Percentiles rank a stretch among this genome's conserved stretches.
Conservation (phyloP, 2,797 vertebrate genomes). For the Pelodytes ibericus region DNA sequence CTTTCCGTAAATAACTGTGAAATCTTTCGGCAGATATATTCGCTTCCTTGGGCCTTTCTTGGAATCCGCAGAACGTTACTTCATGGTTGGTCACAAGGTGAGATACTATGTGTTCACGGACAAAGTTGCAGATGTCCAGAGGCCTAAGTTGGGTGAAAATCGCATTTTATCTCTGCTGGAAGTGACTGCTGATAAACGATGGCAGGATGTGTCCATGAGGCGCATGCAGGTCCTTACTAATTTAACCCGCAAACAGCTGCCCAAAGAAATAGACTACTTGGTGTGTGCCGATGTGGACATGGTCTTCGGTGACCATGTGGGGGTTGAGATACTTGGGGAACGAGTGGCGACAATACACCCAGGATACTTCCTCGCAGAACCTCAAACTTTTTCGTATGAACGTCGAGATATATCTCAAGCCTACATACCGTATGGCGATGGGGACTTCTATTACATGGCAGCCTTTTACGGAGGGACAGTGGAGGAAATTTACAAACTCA, state of each 20-base stretch:
- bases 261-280: slow-evolving; percentile 70
- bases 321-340: slow-evolving; percentile 74
- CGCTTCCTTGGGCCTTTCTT: slow-evolving; percentile 70
- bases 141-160: slow-evolving; percentile 62
- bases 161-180: slow-evolving; percentile 68
- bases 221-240: slow-evolving; percentile 69
- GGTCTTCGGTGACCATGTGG: slow-evolving; percentile 73
- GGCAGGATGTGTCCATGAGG: slow-evolving; percentile 65
- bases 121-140: slow-evolving; percentile 63
- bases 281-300: slow-evolving; percentile 75
- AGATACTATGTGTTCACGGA: slow-evolving; percentile 81
- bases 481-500: slow-evolving; percentile 67
- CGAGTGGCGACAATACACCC: slow-evolving; percentile 76
- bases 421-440: slow-evolving; percentile 63
- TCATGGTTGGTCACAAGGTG: slow-evolving; percentile 73
- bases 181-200: slow-evolving; percentile 66
- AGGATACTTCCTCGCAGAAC: slow-evolving; percentile 63
- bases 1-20: background rate
- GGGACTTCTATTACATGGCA: slow-evolving; percentile 78
- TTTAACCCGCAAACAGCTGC: slow-evolving; percentile 62
- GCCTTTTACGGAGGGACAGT: slow-evolving; percentile 75
- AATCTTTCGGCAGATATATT: slow-evolving; percentile 61
- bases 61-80: slow-evolving; percentile 74
- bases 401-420: slow-evolving; percentile 58
- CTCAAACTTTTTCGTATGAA: slow-evolving; percentile 63